Evolutionary conservation across 2,888 invertebrate genomes (phyloP).

Genomic region (Cacoxenus indagator): DNA sequence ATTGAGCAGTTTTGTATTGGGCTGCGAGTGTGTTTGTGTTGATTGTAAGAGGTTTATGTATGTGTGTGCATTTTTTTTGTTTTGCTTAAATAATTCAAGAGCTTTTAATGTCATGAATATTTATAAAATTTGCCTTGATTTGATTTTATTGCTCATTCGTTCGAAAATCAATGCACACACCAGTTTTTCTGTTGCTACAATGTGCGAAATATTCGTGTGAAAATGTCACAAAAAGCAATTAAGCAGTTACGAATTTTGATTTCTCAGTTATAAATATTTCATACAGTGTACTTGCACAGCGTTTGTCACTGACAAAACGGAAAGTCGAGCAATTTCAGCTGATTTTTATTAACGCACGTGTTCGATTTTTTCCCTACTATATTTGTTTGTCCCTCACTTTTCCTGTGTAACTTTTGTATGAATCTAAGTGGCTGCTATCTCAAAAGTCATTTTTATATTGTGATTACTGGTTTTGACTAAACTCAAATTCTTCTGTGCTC

Average conservation of each 20-base stretch:
- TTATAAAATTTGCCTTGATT: slow-evolving; percentile 59
- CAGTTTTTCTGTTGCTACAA: too few species aligned
- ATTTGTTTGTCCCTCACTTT: slow-evolving; percentile 4
- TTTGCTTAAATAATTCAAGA: slow-evolving; percentile 61
- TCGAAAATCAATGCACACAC: not conserved
- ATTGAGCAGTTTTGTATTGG: slow-evolving; percentile 51
- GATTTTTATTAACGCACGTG: slow-evolving; percentile 2
- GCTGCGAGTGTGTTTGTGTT: slow-evolving; percentile 29
- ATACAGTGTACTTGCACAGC: not conserved
- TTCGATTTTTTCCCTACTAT: not conserved
- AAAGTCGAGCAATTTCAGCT: not conserved
- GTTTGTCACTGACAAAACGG: too few species aligned
- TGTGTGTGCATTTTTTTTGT: slow-evolving; percentile 31
- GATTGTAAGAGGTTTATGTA: slow-evolving; percentile 25
- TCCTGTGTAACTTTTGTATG: slow-evolving; percentile 2
- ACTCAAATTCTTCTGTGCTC: too few species aligned
- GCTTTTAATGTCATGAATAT: slow-evolving; percentile 64
- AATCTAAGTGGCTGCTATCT: too few species aligned
- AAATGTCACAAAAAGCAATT: too few species aligned
- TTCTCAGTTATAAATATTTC: too few species aligned
- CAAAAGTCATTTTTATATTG: too few species aligned
- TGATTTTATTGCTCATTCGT: slow-evolving; percentile 50
- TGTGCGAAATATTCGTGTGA: too few species aligned
- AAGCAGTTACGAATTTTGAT: too few species aligned
- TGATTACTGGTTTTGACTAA: too few species aligned